Base-by-base conservation (phyloP, 2,113 vertebrate genomes). In the Chaetorhynchus papuensis region DNA sequence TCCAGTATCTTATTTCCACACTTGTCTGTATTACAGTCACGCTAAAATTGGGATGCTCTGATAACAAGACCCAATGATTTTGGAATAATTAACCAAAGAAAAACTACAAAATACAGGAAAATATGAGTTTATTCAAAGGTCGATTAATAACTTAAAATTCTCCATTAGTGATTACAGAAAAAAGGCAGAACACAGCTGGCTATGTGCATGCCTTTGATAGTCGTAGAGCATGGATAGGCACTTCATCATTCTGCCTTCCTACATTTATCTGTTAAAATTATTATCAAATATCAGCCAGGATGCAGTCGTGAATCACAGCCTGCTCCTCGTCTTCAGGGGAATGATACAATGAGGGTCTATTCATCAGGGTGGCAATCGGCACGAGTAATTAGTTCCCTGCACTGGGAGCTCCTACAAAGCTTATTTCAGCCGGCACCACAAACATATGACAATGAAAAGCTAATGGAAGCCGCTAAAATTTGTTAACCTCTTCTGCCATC, bases 241-340 rank as follows among this genome's bases (percentile, higher is more conserved):
- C 98, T 99, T 98, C 98, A 99, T 99, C 99, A 99, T 99, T 97
- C 98, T 98, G 98, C 98, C 98, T 98, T 97, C 98, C 97, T 98
- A 98, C 98, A 98, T 99, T 99, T 99, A 99, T 99, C 99, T 98
- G 98, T 98, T 98, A 98, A 99, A 99, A 99, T 99, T 99, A 99
- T 99, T 99, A 99, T 99, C 98, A 98, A 99, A 99, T 98, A 98
- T 98, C 98, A 98, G 98, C 93, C 97, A 98, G 97, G 96, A 97
- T 98, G 97, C 98, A 97, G 98, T 98, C 97, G 97, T 96, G 98
- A 99, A 99, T 98, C 98, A 97, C 98, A 98, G 98, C 87, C 96
- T 97, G 97, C 93, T 97, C 97, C 97, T 96, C 96, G 97, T 98
- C 98, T 98, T 98, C 96, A 89, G 98, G 97, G 97, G 96, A 98